Conservation (phyloP, 2,113 vertebrate species). For the Hemiscyllium ocellatum region DNA sequence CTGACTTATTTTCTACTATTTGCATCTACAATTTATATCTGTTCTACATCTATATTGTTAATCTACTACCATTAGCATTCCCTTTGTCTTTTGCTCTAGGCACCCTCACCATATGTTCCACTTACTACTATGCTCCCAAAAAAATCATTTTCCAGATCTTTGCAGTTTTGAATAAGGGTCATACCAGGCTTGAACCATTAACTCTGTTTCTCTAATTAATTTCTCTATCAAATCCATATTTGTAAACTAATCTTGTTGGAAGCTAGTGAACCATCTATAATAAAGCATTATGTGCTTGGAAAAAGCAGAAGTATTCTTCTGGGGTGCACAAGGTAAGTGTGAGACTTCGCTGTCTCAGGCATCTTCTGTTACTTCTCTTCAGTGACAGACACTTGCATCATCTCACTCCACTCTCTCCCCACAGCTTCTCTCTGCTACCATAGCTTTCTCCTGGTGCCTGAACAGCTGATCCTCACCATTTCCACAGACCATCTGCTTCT, state of each 20-base stretch:
- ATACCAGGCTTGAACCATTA: no score
- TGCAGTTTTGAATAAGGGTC: no score
- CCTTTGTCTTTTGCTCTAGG: no score
- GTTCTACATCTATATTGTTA: no score
- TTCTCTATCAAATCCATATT: no score
- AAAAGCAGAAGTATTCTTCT: neutral
- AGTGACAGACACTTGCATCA: neutral
- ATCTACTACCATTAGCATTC: no score
- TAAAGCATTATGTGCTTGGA: neutral
- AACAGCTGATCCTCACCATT: neutral
- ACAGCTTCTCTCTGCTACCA: neutral
- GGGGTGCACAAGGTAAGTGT: neutral
- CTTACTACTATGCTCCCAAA: no score
- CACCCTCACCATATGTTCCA: no score
- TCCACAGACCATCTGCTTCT: neutral
- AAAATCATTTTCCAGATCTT: no score
- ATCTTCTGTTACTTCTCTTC: neutral
- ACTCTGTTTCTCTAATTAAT: no score
- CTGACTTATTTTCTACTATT: no score
- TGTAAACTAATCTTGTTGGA: neutral
- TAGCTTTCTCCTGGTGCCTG: neutral
- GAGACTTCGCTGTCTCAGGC: neutral
- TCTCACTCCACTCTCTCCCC: neutral
- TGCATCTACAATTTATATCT: no score
- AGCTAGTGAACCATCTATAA: neutral